Base-by-base conservation (phyloP, 2,113 vertebrate genomes). In the Labeo catla region DNA sequence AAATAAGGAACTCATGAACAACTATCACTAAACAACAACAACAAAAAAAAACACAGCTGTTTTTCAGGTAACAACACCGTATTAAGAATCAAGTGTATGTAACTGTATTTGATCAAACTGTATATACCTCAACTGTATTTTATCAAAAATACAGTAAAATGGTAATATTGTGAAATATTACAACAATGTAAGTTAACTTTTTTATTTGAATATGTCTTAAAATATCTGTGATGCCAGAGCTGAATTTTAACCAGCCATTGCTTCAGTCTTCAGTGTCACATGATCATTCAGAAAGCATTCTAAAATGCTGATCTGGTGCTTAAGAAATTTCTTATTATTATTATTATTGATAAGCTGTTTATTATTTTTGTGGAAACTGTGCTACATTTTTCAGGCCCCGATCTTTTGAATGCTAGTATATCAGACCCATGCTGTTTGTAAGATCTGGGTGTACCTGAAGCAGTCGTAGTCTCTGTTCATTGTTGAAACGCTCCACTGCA, bases 401-500 rank as follows among this genome's bases (percentile, higher is more conserved):
- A 21, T n/a, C 9, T 45, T 45, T 45, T 72, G 9, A 72, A 72
- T 45, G 68, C 36, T 43, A 39, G 15, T 12, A 11, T n/a, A 5
- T 34, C 19, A 49, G 10, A 12, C 23, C 28, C 15, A 36, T 70
- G 39, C 16, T 72, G 16, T 11, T 45, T 21, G 39, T 79, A 16
- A 43, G 61, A 66, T 82, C 43, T 63, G 63, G 12, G 54, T 65
- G 4, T 93, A 99, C 98, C 97, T 99, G 98, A 92, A 99, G 90
- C 90, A 99, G 95, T 91, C 98, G 94, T 11, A 99, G 95, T 87
- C 97, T 96, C 89, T 99, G 98, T 89, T 99, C 98, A 85, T 99
- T 99, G 94, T 99, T 99, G 95, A 99, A 99, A 90, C 97, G 96
- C 92, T 99, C 98, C 90, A 99, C 98, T 74, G 98, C 98, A 39